phyloP scores from a whole-genome alignment of 1,140 invertebrate genomes.

The Drosophila nikananu region DNA sequence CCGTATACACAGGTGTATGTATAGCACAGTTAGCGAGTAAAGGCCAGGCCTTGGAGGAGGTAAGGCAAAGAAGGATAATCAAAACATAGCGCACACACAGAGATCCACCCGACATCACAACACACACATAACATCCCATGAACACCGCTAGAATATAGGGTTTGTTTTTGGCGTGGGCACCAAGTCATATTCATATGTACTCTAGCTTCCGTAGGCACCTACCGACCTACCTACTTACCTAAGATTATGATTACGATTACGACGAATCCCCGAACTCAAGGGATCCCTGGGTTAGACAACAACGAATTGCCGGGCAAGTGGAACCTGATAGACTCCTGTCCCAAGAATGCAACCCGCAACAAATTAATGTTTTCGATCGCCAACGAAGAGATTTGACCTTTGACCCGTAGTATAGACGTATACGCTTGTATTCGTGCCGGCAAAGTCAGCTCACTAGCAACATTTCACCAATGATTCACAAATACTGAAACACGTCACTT shows the following conservation, averaged over 20 bases:
- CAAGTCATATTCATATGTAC: slow-evolving; percentile 55
- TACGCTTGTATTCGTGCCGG: slow-evolving; percentile 13
- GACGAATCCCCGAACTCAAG: slow-evolving; percentile 33
- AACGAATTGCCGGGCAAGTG: slow-evolving; percentile 63
- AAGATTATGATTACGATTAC: slow-evolving; percentile 30
- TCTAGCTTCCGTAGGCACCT: slow-evolving; percentile 21
- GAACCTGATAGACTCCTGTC: slow-evolving; percentile 54
- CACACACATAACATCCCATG: slow-evolving; percentile 14
- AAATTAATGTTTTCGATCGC: slow-evolving; percentile 62
- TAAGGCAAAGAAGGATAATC: slow-evolving; percentile 74
- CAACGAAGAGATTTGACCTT: slow-evolving; percentile 58
- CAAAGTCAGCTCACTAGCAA: slow-evolving; percentile 35
- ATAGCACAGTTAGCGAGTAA: slow-evolving; percentile 34
- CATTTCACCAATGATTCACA: slow-evolving; percentile 10
- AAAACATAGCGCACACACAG: slow-evolving; percentile 63
- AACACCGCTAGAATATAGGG: slow-evolving; percentile 18
- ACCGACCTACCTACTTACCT: slow-evolving; percentile 48
- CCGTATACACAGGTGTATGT: slow-evolving; percentile 15
- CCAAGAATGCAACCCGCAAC: slow-evolving; percentile 51
- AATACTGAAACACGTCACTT: neutral
- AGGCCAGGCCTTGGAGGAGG: slow-evolving; percentile 39
- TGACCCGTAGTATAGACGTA: slow-evolving; percentile 25
- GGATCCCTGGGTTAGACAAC: slow-evolving; percentile 73
- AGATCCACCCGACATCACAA: slow-evolving; percentile 20
- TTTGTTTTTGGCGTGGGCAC: slow-evolving; percentile 56